These are phyloP conservation scores for Aphelenchoides besseyi DNA, from an alignment of 1,140 invertebrate species.

Conservation along the genomic window DNA sequence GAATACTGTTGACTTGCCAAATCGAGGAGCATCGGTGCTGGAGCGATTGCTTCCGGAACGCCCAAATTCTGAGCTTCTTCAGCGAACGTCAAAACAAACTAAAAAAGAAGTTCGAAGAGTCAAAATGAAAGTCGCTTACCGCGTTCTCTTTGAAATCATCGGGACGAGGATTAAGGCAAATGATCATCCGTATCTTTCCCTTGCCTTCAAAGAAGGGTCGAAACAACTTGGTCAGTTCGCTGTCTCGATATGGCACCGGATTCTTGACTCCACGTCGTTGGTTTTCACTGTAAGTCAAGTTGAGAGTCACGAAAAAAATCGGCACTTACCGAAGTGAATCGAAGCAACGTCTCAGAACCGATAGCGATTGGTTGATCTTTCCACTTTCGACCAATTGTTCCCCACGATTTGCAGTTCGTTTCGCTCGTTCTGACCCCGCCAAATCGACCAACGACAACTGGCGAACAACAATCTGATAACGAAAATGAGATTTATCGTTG, in stretches of 20 bases:
- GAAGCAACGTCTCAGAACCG: slow-evolving; percentile 79
- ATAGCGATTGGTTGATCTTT: slow-evolving; percentile 80
- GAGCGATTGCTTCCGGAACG: slow-evolving; percentile 64
- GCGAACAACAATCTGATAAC: slow-evolving; percentile 67
- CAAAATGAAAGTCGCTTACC: slow-evolving; percentile 63
- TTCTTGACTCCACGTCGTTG: slow-evolving; percentile 39
- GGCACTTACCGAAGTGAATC: slow-evolving; percentile 79
- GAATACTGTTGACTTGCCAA: slow-evolving; percentile 69
- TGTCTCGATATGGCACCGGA: slow-evolving; percentile 88
- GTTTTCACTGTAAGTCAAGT: slow-evolving; percentile 38
- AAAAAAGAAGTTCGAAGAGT: slow-evolving; percentile 48
- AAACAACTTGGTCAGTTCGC: slow-evolving; percentile 90
- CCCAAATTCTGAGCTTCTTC: slow-evolving; percentile 90
- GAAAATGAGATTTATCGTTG: neutral
- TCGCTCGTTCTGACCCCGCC: slow-evolving; percentile 85
- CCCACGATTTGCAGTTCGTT: slow-evolving; percentile 76
- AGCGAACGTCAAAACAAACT: slow-evolving; percentile 93
- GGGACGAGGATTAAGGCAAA: slow-evolving; percentile 87
- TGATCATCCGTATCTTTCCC: slow-evolving; percentile 89
- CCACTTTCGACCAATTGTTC: slow-evolving; percentile 75
- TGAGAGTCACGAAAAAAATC: neutral
- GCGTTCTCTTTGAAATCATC: slow-evolving; percentile 92
- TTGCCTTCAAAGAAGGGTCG: slow-evolving; percentile 98
- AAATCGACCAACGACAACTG: slow-evolving; percentile 89
- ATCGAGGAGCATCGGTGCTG: slow-evolving; percentile 64